Evolutionary conservation across 64 coral and sea anemone species (phyloP), one percentile per base, ranked within the genome.

Genomic region (Actinia tenebrosa): DNA sequence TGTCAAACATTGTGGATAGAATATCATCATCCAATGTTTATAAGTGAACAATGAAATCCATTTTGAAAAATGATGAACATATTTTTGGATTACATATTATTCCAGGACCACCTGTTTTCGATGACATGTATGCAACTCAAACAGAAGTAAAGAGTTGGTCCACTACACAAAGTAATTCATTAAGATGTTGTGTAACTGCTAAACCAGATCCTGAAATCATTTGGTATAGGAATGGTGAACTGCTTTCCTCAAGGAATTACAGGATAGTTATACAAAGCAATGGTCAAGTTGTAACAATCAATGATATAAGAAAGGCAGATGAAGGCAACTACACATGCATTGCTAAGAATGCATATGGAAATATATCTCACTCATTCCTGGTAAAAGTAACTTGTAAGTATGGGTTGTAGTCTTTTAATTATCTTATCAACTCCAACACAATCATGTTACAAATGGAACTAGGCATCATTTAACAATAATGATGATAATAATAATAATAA

Each of bases 311-410:
- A 4, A 27, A 87, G 16, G 10, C 63, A 8, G 90, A 91, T 91
- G 47, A 66, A 18, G 90, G 90, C 1, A 87, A 87, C 81, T 91
- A 91, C 47, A 87, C 61, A 5, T 91, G 90, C 63, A 82, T 16
- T 22, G 90, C 80, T 4, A 63, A 72, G 23, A 87, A 52, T 64
- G 6, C 5, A 37, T 62, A 64, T 87, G 45, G 80, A 83, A 83
- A 83, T 52, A 16, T 58, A 83, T 53, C 46, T 17, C 80, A 83
- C 23, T 47, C 80, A n/a, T 83, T 83, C 80, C 25, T 75, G n/a
- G 69, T 75, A 11, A 75, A 75, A 75, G 27, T 75, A 37, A 42
- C 69, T 9, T 44, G 89, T 90, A 59, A 90, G 89, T 80, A 75
- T 71, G 53, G 53, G 53, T 55, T 55, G 30, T 55, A 11, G 53